Evolutionary conservation across 2,797 vertebrate genomes (phyloP), one percentile per base, ranked within the genome.

Genomic region (Sebastes vulpes): DNA sequence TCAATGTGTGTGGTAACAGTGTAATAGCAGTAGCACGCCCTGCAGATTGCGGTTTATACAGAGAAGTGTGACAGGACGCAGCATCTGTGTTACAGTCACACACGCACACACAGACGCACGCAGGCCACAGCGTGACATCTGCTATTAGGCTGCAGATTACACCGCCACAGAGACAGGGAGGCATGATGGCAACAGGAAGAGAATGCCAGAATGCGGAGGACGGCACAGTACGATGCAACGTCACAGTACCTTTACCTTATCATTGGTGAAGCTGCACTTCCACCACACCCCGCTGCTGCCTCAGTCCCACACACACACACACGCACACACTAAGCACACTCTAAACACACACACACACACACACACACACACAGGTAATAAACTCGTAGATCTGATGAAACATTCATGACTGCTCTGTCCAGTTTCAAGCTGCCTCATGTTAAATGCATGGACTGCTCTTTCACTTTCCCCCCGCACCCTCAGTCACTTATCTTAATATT

Each of bases 351-450:
- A 3, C 58, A 23, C 23, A 23, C 23, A 23, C 23, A 23, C 23
- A 23, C 23, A 23, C 20, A 58, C 66, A 46, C 60, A 75, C 32
- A 76, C 46, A 60, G 16, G 9, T 74, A 79, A 81, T 78, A 81
- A 75, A 86, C 46, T 48, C 68, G 67, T 75, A 58, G 61, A 38
- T 74, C 59, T 70, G 72, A 88, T 91, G 29, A 88, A 92, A 89
- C 78, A 88, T 92, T 92, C 64, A 91, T 84, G 25, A 60, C 25
- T 53, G 68, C 85, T 86, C 65, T 69, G 79, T 89, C 79, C 77
- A 81, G 75, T 82, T 77, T 80, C 84, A 75, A 80, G 69, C 74
- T 68, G 58, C 74, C 75, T 89, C 83, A 87, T 88, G 70, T 90
- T 84, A 86, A 91, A 90, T 86, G 72, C 75, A 89, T 82, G 79